Evolutionary conservation across 2,113 vertebrate species (phyloP).

Genomic region (Clarias macrocephalus): DNA sequence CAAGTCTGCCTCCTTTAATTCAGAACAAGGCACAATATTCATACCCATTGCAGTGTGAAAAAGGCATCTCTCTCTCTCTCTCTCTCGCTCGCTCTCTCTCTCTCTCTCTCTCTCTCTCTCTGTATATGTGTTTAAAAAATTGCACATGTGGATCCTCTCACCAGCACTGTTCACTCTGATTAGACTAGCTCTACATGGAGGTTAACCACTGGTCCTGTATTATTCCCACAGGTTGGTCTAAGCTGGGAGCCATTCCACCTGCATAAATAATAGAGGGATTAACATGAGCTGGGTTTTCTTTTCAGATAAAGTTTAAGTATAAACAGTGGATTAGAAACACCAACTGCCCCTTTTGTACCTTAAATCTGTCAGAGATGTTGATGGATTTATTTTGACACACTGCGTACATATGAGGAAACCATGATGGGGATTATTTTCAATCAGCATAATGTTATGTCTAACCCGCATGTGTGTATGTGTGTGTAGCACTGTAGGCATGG

Average conservation of each 20-base stretch:
- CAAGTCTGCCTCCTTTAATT: too few relatives aligned
- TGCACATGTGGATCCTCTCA: constrained; percentile 32
- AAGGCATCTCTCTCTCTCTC: not conserved
- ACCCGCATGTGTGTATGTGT: constrained; percentile 30
- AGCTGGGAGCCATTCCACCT: constrained; percentile 52
- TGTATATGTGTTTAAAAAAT: not conserved
- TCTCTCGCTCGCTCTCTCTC: not conserved
- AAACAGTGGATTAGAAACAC: constrained; percentile 59
- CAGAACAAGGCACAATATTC: too few relatives aligned
- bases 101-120: not conserved
- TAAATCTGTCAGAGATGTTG: constrained; percentile 37
- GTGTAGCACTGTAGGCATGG: constrained; percentile 88
- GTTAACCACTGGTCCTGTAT: not conserved
- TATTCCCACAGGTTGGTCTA: constrained; percentile 57
- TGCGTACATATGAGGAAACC: constrained; percentile 4
- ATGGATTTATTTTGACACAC: constrained; percentile 36
- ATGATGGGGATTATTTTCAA: constrained; percentile 27
- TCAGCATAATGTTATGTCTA: constrained; percentile 22
- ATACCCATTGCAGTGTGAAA: too few relatives aligned
- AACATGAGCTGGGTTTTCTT: constrained; percentile 53
- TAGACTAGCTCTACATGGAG: not conserved
- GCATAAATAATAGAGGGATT: constrained; percentile 61
- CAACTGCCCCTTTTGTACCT: constrained; percentile 44
- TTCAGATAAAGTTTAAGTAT: constrained; percentile 57
- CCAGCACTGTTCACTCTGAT: not conserved